Conservation (phyloP, 2,888 invertebrate species). For the Celastrina argiolus region DNA sequence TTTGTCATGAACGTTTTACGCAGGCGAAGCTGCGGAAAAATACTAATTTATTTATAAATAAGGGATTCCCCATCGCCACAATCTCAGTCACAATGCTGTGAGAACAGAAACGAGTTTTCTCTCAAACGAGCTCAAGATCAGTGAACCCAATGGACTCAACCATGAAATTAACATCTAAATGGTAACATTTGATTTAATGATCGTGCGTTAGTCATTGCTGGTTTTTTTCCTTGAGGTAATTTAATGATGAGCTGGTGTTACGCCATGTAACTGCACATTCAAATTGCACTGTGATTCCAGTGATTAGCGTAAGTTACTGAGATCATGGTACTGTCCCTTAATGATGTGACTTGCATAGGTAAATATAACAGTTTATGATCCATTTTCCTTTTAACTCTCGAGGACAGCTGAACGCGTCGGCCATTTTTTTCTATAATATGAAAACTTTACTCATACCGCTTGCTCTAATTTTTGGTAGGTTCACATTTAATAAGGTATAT, state of each 20-base stretch:
- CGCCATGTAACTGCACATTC: background rate
- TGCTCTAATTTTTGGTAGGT: background rate
- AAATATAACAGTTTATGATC: background rate
- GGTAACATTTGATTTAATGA: background rate
- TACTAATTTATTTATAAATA: background rate
- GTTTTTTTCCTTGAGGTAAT: background rate
- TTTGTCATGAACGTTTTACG: too few species aligned
- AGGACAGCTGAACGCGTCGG: background rate
- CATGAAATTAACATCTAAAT: background rate
- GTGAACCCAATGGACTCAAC: background rate
- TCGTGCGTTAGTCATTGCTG: background rate
- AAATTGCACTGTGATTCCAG: background rate
- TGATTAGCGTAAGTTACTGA: background rate
- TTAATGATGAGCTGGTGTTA: background rate
- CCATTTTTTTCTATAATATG: background rate
- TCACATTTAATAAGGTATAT: background rate
- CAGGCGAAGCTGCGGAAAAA: too few species aligned
- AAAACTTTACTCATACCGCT: background rate
- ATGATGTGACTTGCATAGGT: background rate
- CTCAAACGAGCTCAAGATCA: background rate
- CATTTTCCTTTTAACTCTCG: background rate
- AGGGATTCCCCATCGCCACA: background rate
- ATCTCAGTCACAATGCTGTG: background rate
- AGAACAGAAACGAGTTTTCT: background rate
- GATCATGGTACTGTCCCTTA: background rate